A percentile compares a stretch with the other conserved stretches of the same genome.
Evolutionary conservation across 2,113 vertebrate species (phyloP).

Genomic region (Lampris incognitus): DNA sequence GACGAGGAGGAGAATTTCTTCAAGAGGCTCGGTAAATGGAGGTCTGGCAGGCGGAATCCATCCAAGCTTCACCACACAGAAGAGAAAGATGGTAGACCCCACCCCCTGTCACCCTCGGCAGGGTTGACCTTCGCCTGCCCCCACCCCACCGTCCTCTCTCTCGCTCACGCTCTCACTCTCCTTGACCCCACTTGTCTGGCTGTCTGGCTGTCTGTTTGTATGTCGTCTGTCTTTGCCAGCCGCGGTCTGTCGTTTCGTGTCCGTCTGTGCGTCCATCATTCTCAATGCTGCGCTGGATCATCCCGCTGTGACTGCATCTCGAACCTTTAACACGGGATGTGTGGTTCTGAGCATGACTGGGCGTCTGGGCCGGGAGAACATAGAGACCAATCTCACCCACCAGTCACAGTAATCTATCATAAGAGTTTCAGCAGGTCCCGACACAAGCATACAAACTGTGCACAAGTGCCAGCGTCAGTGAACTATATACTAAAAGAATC

Average conservation of each 20-base stretch:
- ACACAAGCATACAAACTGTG: too few relatives aligned
- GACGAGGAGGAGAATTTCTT: conserved; percentile 99
- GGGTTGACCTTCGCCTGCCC: conserved; percentile 59
- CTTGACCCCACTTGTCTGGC: conserved; percentile 8
- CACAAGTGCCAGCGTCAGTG: too few relatives aligned
- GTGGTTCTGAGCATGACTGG: conserved; percentile 21
- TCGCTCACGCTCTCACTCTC: conserved; percentile 19
- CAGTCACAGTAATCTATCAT: too few relatives aligned
- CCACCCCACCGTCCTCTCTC: conserved; percentile 60
- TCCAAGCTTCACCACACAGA: conserved; percentile 93
- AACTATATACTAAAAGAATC: too few relatives aligned
- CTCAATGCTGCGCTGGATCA: conserved; percentile 37
- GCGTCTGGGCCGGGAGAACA: background rate
- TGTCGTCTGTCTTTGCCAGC: conserved; percentile 68
- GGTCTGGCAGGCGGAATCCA: conserved; percentile 90
- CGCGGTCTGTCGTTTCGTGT: conserved; percentile 49
- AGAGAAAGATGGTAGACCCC: conserved; percentile 93
- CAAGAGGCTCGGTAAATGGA: conserved; percentile 99
- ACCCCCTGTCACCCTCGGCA: conserved; percentile 53
- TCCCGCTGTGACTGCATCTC: too few relatives aligned
- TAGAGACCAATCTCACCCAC: too few relatives aligned
- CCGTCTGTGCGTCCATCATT: conserved; percentile 56
- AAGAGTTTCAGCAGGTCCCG: too few relatives aligned
- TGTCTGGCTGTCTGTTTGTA: conserved; percentile 64
- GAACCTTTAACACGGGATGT: conserved; percentile 15